phyloP scores from a whole-genome alignment of 2,797 vertebrate species.

The Apogon hyalosoma region DNA sequence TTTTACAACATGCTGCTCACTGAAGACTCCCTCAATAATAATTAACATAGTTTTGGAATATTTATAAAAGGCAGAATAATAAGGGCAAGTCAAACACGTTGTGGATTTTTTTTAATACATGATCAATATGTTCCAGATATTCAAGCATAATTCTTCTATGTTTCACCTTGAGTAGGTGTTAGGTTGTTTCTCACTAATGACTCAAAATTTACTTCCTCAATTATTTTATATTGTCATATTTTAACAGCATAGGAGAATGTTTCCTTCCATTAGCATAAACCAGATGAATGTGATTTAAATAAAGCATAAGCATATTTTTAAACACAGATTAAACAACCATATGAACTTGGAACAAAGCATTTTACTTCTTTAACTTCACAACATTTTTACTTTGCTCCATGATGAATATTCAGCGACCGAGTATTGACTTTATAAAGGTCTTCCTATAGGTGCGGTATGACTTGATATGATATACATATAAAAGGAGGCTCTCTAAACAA shows the following conservation, averaged over 20 bases:
- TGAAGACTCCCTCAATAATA: neutral
- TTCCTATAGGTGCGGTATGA: neutral
- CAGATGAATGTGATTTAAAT: constrained; percentile 6
- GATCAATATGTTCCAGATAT: no score
- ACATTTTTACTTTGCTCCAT: neutral
- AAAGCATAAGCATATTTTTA: neutral
- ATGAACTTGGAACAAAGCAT: neutral
- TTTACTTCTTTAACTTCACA: neutral
- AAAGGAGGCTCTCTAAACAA: neutral
- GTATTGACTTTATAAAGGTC: neutral
- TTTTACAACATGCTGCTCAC: constrained; percentile 11
- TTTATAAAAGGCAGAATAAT: neutral
- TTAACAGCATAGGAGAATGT: neutral
- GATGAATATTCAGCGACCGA: neutral
- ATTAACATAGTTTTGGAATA: neutral
- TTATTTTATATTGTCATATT: constrained; percentile 17
- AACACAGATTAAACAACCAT: neutral
- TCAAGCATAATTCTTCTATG: neutral
- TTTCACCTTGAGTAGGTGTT: constrained; percentile 17
- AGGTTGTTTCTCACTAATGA: constrained; percentile 40
- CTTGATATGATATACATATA: neutral
- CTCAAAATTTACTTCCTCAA: constrained; percentile 51
- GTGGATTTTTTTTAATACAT: neutral
- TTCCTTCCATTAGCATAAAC: constrained; percentile 8
- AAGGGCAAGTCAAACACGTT: neutral